Evolutionary conservation across 2,888 invertebrate species (phyloP).

Genomic region (Trilocha varians): DNA sequence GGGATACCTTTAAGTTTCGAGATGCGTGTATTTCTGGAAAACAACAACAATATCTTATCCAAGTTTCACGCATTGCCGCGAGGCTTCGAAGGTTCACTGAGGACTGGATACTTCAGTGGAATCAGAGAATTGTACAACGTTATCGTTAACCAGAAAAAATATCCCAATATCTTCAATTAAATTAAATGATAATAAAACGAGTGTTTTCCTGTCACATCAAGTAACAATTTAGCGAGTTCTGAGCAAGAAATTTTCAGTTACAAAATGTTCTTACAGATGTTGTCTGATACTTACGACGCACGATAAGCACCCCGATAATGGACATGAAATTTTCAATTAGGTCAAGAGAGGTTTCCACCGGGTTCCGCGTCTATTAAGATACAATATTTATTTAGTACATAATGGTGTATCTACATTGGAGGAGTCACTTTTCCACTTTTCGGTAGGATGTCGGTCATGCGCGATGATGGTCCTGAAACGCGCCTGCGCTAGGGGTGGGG

Average conservation of each 20-base stretch:
- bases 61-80: constrained; percentile 47
- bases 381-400: constrained; percentile 71
- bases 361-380: constrained; percentile 49
- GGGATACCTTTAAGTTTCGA: constrained; percentile 39
- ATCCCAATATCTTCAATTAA: constrained; percentile 19
- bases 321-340: constrained; percentile 30
- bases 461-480: constrained; percentile 34
- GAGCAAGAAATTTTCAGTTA: not conserved
- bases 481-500: constrained; percentile 70
- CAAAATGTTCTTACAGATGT: not conserved
- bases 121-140: constrained; percentile 45
- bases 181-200: constrained; percentile 3
- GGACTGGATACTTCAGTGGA: constrained; percentile 46
- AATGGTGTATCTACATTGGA: constrained; percentile 67
- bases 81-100: constrained; percentile 38
- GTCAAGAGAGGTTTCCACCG: constrained; percentile 50
- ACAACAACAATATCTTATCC: constrained; percentile 32
- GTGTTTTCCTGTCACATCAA: not conserved
- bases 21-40: constrained; percentile 51
- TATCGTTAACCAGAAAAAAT: constrained; percentile 31
- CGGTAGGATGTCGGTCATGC: constrained; percentile 70
- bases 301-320: constrained; percentile 1
- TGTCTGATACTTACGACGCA: not conserved
- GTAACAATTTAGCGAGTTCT: not conserved
- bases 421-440: constrained; percentile 72